A percentile compares a stretch with the other conserved stretches of the same genome.
Evolutionary conservation across 2,113 vertebrate species (phyloP).

Genomic region (Nestor notabilis): DNA sequence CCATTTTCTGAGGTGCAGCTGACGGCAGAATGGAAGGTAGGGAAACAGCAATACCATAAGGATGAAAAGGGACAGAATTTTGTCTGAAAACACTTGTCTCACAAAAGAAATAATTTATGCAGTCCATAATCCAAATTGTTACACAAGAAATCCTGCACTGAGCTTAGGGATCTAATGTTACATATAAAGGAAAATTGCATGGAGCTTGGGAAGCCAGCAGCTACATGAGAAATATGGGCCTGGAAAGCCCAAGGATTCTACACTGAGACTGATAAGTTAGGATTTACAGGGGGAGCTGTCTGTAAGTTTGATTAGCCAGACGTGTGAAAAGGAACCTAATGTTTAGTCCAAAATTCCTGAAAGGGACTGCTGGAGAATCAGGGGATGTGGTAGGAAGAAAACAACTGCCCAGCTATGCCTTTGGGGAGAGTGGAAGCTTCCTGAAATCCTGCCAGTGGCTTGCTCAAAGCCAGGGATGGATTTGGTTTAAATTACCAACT

Average conservation of each 20-base stretch:
- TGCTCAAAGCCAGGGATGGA: not conserved
- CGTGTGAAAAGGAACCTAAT: not conserved
- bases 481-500: not conserved
- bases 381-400: not conserved
- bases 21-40: not conserved
- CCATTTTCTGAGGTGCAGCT: not conserved
- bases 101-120: not conserved
- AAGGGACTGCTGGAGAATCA: not conserved
- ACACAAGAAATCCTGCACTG: not conserved
- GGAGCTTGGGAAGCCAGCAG: not conserved
- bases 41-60: not conserved
- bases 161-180: not conserved
- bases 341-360: not conserved
- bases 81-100: not conserved
- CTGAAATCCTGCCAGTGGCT: not conserved
- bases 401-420: not conserved
- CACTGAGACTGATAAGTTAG: not conserved
- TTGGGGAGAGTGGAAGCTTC: not conserved
- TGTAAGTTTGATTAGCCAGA: not conserved
- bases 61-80: not conserved
- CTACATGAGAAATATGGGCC: not conserved
- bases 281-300: not conserved
- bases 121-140: not conserved
- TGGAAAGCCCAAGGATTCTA: not conserved
- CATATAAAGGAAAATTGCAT: not conserved